Evolutionary conservation across 2,797 vertebrate genomes (phyloP).

Genomic region (Bufotes viridis): DNA sequence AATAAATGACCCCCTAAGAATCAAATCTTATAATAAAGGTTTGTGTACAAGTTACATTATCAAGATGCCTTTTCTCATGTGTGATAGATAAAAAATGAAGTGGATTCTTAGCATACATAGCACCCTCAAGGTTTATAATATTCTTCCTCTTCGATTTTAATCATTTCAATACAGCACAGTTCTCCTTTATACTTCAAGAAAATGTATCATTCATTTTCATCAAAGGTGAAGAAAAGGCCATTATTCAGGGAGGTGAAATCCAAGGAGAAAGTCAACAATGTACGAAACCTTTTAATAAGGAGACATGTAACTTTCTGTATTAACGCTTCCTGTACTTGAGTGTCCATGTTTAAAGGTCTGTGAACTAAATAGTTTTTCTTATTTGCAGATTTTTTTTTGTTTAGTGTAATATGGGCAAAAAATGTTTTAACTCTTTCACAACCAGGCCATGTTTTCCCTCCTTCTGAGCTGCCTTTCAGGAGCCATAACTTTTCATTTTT

Average conservation of each 20-base stretch:
- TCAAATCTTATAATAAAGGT: background rate
- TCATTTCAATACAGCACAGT: constrained; percentile 21
- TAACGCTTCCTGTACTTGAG: background rate
- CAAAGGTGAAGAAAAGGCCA: constrained; percentile 38
- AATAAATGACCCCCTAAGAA: too few species aligned
- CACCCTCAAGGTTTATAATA: constrained; percentile 18
- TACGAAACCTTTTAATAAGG: constrained; percentile 30
- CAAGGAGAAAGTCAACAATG: constrained; percentile 48
- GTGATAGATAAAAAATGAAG: constrained; percentile 14
- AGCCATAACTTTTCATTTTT: too few species aligned
- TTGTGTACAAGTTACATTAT: background rate
- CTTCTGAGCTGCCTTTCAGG: too few species aligned
- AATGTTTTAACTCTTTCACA: too few species aligned
- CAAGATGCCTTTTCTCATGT: background rate
- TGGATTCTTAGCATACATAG: background rate
- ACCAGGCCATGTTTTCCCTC: too few species aligned
- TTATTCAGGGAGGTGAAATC: constrained; percentile 35
- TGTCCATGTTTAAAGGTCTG: background rate
- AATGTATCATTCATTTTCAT: constrained; percentile 33
- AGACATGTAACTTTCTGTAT: background rate
- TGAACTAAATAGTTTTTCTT: background rate
- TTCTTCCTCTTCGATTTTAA: constrained; percentile 36
- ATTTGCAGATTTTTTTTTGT: too few species aligned
- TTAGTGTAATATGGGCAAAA: too few species aligned
- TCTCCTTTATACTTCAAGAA: constrained; percentile 34